phyloP scores from a whole-genome alignment of 2,113 vertebrate species.

The Oenanthe melanoleuca region DNA sequence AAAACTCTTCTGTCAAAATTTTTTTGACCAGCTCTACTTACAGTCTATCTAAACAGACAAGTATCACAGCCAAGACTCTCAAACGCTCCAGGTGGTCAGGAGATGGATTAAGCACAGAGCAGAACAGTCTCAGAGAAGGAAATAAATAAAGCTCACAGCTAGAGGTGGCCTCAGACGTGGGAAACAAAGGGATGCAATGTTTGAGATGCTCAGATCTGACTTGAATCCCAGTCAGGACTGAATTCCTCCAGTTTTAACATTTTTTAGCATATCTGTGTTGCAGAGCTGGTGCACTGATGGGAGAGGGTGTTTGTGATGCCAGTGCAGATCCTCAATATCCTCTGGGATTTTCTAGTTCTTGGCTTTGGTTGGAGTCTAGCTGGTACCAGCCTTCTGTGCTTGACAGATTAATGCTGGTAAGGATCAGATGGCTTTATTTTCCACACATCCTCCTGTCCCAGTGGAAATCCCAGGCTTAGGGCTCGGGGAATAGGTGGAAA shows the following conservation, averaged over 20 bases:
- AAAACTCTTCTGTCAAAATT: constrained; percentile 62
- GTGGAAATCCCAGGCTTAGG: background rate
- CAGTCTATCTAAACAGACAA: constrained; percentile 57
- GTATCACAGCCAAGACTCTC: constrained; percentile 47
- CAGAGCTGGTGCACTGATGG: background rate
- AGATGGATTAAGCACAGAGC: constrained; percentile 58
- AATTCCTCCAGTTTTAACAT: background rate
- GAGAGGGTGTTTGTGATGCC: background rate
- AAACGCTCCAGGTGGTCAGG: constrained; percentile 59
- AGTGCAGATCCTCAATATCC: background rate
- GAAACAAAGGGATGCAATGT: background rate
- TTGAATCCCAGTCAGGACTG: background rate
- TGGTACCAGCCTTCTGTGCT: background rate
- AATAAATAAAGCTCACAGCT: constrained; percentile 47
- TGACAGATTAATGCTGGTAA: background rate
- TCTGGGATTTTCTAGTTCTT: background rate
- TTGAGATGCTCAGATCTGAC: background rate
- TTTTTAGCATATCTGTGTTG: background rate
- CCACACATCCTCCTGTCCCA: background rate
- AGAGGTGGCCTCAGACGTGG: background rate
- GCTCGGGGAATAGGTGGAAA: background rate
- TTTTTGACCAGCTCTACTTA: constrained; percentile 59
- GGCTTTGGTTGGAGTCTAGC: background rate
- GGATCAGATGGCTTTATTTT: constrained; percentile 4
- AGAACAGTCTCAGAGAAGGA: constrained; percentile 40